These are phyloP conservation scores for Cyclargus thomasi DNA, from an alignment of 1,140 invertebrate genomes.

Conservation along the genomic window DNA sequence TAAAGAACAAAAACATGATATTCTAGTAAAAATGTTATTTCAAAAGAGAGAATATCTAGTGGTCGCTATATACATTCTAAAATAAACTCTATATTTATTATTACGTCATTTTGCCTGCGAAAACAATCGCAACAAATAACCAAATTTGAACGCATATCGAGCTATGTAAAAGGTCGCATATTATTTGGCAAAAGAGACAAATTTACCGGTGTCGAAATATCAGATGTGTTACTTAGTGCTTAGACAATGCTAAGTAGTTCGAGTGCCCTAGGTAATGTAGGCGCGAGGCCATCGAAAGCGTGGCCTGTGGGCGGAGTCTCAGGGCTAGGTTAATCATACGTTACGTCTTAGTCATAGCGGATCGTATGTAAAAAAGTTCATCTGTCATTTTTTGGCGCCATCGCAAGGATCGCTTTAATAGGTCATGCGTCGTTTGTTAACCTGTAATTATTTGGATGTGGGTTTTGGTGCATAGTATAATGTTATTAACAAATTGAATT, in stretches of 20 bases:
- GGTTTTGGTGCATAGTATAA: not conserved
- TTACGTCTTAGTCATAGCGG: slow-evolving; percentile 6
- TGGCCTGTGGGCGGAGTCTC: not conserved
- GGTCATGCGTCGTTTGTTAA: not conserved
- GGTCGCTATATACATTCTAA: no score
- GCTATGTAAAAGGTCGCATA: no score
- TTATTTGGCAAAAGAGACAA: not conserved
- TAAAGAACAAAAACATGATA: no score
- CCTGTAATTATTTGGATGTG: not conserved
- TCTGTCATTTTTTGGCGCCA: slow-evolving; percentile 12
- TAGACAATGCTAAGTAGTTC: slow-evolving; percentile 9
- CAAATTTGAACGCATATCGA: no score
- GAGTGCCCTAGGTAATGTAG: slow-evolving; percentile 11
- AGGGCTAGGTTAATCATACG: slow-evolving; percentile 12
- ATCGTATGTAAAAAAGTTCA: not conserved
- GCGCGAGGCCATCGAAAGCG: slow-evolving; percentile 12
- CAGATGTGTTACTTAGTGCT: not conserved
- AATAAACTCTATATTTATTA: no score
- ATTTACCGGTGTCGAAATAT: not conserved
- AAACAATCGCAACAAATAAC: no score
- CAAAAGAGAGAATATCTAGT: no score
- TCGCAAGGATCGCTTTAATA: not conserved
- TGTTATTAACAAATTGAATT: not conserved
- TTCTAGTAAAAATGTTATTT: no score
- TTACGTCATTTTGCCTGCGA: no score